Evolutionary conservation across 92 coral and sea anemone species (phyloP).

Genomic region (Actinernus sp.): DNA sequence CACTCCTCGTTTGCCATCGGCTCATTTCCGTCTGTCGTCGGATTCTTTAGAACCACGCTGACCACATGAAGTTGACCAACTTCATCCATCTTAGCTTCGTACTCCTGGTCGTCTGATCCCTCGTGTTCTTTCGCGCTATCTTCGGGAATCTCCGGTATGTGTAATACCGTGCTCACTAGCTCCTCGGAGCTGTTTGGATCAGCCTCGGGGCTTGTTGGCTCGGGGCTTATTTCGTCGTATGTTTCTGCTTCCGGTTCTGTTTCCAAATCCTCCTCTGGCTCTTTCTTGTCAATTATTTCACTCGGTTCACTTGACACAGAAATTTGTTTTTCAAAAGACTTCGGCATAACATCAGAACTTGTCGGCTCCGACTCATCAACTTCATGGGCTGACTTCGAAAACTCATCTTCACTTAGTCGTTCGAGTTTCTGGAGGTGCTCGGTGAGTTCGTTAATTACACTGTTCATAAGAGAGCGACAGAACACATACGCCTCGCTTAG

Average conservation of each 20-base stretch:
- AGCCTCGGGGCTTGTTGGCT: too few relatives aligned
- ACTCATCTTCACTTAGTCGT: neutral
- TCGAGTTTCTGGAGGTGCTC: constrained; percentile 1
- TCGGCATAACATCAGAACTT: too few relatives aligned
- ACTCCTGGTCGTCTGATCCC: neutral
- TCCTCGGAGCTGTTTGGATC: too few relatives aligned
- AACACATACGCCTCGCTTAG: neutral
- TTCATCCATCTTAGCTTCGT: neutral
- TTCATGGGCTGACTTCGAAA: constrained; percentile 2
- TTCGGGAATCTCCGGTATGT: too few relatives aligned
- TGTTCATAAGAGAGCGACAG: constrained; percentile 18
- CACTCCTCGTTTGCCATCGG: neutral
- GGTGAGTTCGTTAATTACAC: constrained; percentile 5
- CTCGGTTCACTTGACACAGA: neutral
- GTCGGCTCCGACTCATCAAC: constrained; percentile 34
- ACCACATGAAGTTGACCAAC: too few relatives aligned
- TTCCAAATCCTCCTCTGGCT: constrained; percentile 12
- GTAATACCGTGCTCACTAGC: too few relatives aligned
- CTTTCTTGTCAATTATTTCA: constrained; percentile 5
- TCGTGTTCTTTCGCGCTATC: too few relatives aligned
- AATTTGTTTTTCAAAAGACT: constrained; percentile 3
- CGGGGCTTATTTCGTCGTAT: too few relatives aligned
- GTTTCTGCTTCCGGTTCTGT: neutral
- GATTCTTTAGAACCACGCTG: too few relatives aligned
- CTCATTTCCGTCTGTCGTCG: neutral